Evolutionary conservation across 1,140 invertebrate genomes (phyloP).

Genomic region (Oryzaephilus surinamensis): DNA sequence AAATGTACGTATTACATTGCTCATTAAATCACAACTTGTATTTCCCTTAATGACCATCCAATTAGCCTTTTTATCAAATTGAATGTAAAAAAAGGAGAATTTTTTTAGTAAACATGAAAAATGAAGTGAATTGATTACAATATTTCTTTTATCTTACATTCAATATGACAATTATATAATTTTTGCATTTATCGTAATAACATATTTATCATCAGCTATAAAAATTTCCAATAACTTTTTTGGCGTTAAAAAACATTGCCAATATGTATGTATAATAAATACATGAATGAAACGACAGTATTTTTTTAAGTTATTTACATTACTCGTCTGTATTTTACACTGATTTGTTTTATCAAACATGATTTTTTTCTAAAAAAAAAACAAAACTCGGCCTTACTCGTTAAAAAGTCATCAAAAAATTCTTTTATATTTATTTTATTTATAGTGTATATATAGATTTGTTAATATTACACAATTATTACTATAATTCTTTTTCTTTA

Average conservation of each 20-base stretch:
- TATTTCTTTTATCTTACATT: too few species aligned
- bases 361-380: too few species aligned
- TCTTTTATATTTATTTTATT: background rate
- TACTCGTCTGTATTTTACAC: background rate
- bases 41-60: conserved; percentile 11
- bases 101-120: conserved; percentile 8
- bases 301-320: background rate
- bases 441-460: background rate
- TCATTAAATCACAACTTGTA: conserved; percentile 3
- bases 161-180: too few species aligned
- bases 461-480: too few species aligned
- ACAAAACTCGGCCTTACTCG: conserved; percentile 18
- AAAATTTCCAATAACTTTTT: too few species aligned
- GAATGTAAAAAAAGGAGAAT: conserved; percentile 9
- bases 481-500: conserved; percentile 5
- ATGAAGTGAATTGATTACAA: conserved; percentile 9
- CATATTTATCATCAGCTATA: too few species aligned
- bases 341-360: conserved; percentile 10
- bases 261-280: conserved; percentile 8
- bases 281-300: conserved; percentile 8
- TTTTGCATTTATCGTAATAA: too few species aligned
- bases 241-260: conserved; percentile 9
- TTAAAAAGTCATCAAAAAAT: too few species aligned
- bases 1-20: conserved; percentile 15
- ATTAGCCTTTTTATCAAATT: conserved; percentile 9